Base-by-base conservation (phyloP, 2,113 vertebrate species). In the Istiophorus platypterus region DNA sequence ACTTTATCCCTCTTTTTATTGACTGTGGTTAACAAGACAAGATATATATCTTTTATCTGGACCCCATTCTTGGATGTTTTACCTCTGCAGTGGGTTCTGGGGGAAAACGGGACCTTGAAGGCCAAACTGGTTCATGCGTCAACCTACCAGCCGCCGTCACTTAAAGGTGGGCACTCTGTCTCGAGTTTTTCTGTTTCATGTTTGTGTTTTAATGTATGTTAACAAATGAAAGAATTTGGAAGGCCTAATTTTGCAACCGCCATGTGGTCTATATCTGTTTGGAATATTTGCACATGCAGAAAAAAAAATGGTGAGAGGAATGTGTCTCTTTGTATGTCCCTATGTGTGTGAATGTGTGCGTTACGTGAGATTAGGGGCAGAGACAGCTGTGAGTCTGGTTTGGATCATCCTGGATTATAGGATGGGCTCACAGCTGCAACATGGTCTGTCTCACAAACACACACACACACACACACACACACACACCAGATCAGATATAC, bases 71-170 rank as follows among this genome's bases (percentile, higher is more conserved):
- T 29, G 15, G 7, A 22, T 87, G 63, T 51, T 78, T 80, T 56
- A 20, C 8, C 29, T 79, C 63, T 7, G 0, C 94, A 99, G 97
- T 96, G 96, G 93, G 85, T 94, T 52, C 88, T 95, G 4, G 96
- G 96, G 13, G 97, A 98, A 90, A 96, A 97, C 27, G 96, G 96
- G 69, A 93, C 95, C 69, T 93, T 96, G 31, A 97, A 97, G 94
- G 93, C 96, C 74, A 97, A 96, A 94, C 95, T 95, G 92, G 54
- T 94, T 81, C 96, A 96, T 73, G 94, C 95, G 18, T 92, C 95
- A 85, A 92, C 95, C 82, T 99, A 99, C 90, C 96, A 97, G 0
- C 98, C 98, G 0, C 98, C 98, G 3, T 98, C 98, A 7, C 96
- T 99, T 73, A 98, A 97, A 97, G 98, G 98, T 97, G 89, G 78